Base-by-base conservation (phyloP, 2,113 vertebrate species). In the Ammodytes dubius region DNA sequence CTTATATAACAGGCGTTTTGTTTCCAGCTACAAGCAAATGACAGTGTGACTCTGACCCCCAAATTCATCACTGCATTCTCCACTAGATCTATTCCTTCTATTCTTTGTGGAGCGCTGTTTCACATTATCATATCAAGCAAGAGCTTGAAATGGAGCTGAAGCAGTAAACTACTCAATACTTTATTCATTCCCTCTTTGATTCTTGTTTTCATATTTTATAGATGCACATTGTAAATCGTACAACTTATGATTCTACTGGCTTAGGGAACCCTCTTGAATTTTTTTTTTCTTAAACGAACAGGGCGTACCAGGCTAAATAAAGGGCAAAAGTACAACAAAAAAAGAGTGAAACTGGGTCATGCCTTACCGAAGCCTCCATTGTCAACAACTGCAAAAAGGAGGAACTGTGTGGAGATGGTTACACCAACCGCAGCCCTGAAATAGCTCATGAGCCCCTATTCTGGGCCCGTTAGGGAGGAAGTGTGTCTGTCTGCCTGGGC, bases 401-500 rank as follows among this genome's bases (percentile, higher is more conserved):
- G 86, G 81, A 93, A 92, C 83, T 82, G 74, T 17, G n/a, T 83
- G 56, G 78, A 85, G 79, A 79, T 85, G 80, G 78, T 74, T 71
- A n/a, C 71, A 56, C 40, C 64, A 40, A 83, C 87, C 82, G 0
- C 83, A 83, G 45, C 65, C 65, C 89, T 45, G 76, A 94, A 94
- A 95, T 92, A 94, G 90, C 75, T 59, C 63, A 57, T 9, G 78
- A 81, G 64, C 71, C 40, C 63, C 88, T 92, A 93, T 93, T 94
- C 79, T 80, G 52, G 79, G 77, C 63, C 42, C 52, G 27, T 57
- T 77, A 67, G 63, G 27, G 80, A 91, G 91, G 90, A 94, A 93
- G 89, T 81, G 67, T 74, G 85, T 83, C 70, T 87, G 79, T 82
- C 61, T 79, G 85, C 83, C 69, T 61, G 82, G 35, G 77, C 54